These are phyloP conservation scores for Scaptodrosophila lebanonensis DNA, from an alignment of 1,140 invertebrate species.

Conservation along the genomic window DNA sequence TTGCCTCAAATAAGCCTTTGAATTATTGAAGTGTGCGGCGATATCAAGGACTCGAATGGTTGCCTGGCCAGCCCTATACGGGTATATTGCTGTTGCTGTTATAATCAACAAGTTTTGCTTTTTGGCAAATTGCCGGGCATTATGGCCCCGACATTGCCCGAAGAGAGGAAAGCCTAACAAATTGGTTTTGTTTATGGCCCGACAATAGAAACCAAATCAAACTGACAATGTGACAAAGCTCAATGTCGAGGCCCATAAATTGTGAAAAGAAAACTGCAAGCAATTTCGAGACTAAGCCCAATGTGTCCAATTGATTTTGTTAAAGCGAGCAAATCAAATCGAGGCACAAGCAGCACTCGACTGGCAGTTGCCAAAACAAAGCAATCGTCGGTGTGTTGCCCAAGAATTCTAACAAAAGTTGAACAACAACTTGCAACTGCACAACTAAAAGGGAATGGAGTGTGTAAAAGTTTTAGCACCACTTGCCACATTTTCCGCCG, in stretches of 20 bases:
- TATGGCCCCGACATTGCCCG: conserved; percentile 43
- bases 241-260: too few species aligned
- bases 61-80: not conserved
- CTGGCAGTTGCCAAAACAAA: too few species aligned
- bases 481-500: conserved; percentile 29
- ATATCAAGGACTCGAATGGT: conserved; percentile 7
- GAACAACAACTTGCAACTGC: conserved; percentile 18
- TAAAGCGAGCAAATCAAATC: not conserved
- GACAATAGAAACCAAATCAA: conserved; percentile 7
- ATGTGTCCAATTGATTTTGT: not conserved
- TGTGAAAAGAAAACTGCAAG: conserved; percentile 1
- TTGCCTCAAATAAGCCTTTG: too few species aligned
- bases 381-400: too few species aligned
- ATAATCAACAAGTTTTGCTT: conserved; percentile 55
- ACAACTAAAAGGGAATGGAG: conserved; percentile 4
- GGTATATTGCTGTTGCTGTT: not conserved
- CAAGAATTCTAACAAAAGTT: conserved; percentile 1
- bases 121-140: conserved; percentile 29
- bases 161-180: conserved; percentile 53
- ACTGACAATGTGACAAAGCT: conserved; percentile 4
- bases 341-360: too few species aligned
- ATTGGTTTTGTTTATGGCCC: conserved; percentile 33
- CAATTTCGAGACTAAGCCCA: conserved; percentile 3
- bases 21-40: conserved; percentile 39
- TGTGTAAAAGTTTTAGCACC: conserved; percentile 31